Conservation (phyloP, 1,140 invertebrate genomes). For the Antheraea pernyi region DNA sequence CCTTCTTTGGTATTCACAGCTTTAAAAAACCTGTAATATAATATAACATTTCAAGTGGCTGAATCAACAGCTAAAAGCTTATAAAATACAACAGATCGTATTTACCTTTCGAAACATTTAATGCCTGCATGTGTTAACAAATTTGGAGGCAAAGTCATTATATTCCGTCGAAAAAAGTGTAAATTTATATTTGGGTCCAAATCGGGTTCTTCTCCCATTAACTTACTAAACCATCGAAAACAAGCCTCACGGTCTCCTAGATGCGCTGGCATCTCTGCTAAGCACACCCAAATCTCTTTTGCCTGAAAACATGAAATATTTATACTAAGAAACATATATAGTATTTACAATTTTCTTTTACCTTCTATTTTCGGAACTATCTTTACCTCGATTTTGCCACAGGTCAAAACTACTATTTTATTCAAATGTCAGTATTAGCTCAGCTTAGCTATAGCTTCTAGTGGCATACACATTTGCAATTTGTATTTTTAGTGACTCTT, state of each 20-base stretch:
- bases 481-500: too few species aligned
- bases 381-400: too few species aligned
- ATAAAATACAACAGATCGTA: background rate
- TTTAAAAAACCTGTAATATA: conserved; percentile 92
- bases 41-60: conserved; percentile 11
- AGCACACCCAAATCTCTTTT: conserved; percentile 97
- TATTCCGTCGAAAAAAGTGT: conserved; percentile 98
- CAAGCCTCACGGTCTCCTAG: conserved; percentile 96
- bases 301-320: conserved; percentile 77
- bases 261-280: conserved; percentile 96
- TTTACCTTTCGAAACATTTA: conserved; percentile 85
- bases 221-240: conserved; percentile 99
- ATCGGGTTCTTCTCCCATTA: conserved; percentile 98
- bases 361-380: too few species aligned
- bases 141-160: conserved; percentile 94
- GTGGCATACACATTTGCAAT: too few species aligned
- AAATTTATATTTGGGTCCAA: conserved; percentile 97
- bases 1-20: conserved; percentile 97
- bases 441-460: too few species aligned
- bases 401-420: too few species aligned
- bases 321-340: background rate
- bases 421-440: too few species aligned
- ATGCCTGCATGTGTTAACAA: conserved; percentile 97
- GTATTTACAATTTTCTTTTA: too few species aligned
- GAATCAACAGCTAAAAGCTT: too few species aligned